Evolutionary conservation across 2,888 invertebrate species (phyloP), one percentile per base, ranked within the genome.

Genomic region (Ophion ellenae): DNA sequence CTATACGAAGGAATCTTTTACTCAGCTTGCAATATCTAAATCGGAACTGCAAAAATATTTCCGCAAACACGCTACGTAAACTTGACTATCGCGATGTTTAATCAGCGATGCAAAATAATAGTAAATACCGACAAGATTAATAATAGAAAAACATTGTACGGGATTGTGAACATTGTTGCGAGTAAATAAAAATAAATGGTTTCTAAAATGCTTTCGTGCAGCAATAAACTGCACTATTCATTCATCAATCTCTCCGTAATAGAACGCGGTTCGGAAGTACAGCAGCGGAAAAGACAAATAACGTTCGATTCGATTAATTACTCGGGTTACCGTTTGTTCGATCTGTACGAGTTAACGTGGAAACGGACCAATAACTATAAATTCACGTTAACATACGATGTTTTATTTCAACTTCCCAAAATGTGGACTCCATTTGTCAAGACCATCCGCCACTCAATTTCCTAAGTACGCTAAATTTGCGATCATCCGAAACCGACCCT

Each of bases 381-480:
- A 88, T 89, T 89, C 89, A 89, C 88, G 86, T 87, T 87, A 87
- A 83, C 87, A 87, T 79, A 57, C 47, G 0, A 73, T 59, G 24
- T n/a, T 59, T 67, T 14, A 20, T 53, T 53, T 17, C 5, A 53
- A 53, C 53, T 17, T 17, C 17, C 53, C 53, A 53, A 17, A 53
- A 17, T 3, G 53, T 17, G 53, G 14, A 2, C 53, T 17, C 53
- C 17, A 53, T 53, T 53, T 17, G 14, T 53, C 53, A 53, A 53
- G 53, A 53, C 53, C 17, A 17, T 53, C 53, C 14, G 11, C 53
- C 53, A 17, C 17, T 53, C 53, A 53, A 53, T 53, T 53, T 5
- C 17, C 53, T 17, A 53, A 17, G 5, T 53, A 14, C 53, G 53
- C 14, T 53, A 17, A 53, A 53, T 17, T 53, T 17, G 3, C 53